Conservation (phyloP, 1,140 invertebrate species). For the Aethina tumida region DNA sequence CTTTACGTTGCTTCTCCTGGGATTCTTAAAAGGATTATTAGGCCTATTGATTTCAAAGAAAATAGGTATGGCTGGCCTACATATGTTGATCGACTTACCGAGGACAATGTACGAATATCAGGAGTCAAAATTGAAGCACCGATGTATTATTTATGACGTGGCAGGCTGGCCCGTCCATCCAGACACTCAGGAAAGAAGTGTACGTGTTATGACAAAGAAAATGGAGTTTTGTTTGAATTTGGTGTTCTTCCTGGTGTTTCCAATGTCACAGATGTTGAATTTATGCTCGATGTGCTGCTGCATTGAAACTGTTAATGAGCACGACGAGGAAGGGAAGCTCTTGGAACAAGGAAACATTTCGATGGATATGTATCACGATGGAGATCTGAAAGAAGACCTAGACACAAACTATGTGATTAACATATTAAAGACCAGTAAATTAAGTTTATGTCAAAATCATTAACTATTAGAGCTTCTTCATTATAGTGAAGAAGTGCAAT, state of each 20-base stretch:
- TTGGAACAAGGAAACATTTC: no score
- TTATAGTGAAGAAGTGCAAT: no score
- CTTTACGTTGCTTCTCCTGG: no score
- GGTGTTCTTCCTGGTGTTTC: conserved; percentile 33
- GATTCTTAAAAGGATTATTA: no score
- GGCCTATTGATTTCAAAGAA: no score
- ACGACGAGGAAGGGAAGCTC: conserved; percentile 12
- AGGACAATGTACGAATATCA: conserved; percentile 38
- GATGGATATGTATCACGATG: conserved; percentile 25
- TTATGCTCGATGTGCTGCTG: conserved; percentile 21
- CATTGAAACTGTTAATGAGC: conserved; percentile 13
- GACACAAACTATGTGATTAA: conserved; percentile 29
- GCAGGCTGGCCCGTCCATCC: conserved; percentile 45
- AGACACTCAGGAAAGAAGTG: conserved; percentile 36
- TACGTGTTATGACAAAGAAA: conserved; percentile 22
- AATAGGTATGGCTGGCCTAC: conserved; percentile 33
- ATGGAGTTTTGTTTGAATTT: conserved; percentile 31
- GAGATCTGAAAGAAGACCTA: conserved; percentile 23
- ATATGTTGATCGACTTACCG: conserved; percentile 36
- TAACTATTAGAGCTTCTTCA: no score
- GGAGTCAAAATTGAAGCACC: conserved; percentile 32
- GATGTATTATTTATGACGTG: conserved; percentile 38
- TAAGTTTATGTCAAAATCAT: no score
- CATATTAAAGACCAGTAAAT: conserved; percentile 24
- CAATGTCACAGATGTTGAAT: conserved; percentile 21